Percentiles rank a stretch among this genome's conserved stretches.
Evolutionary conservation across 2,888 invertebrate genomes (phyloP).

Genomic region (Orgyia antiqua): DNA sequence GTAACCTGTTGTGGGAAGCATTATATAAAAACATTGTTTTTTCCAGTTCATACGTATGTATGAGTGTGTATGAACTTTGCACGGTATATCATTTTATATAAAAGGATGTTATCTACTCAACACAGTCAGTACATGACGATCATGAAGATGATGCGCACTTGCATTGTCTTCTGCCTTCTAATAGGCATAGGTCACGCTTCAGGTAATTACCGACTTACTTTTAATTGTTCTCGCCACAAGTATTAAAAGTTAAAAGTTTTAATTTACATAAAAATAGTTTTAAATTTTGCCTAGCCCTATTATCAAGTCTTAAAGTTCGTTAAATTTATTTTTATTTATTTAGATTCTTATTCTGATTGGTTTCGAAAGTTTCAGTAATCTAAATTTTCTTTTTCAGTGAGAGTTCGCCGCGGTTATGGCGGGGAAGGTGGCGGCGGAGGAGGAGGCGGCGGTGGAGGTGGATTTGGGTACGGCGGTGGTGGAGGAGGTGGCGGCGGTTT

Average conservation of each 20-base stretch:
- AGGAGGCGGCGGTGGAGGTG: slow-evolving; percentile 32
- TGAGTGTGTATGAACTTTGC: slow-evolving; percentile 42
- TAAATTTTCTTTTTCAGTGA: too few species aligned
- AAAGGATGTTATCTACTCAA: slow-evolving; percentile 45
- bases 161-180: slow-evolving; percentile 35
- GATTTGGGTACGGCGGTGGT: slow-evolving; percentile 29
- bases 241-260: too few species aligned
- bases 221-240: too few species aligned
- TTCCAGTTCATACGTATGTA: slow-evolving; percentile 38
- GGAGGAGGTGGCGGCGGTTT: slow-evolving; percentile 33
- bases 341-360: too few species aligned
- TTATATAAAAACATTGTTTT: slow-evolving; percentile 41
- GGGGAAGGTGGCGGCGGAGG: slow-evolving; percentile 34
- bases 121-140: slow-evolving; percentile 40
- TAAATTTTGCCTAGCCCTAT: too few species aligned
- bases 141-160: slow-evolving; percentile 47
- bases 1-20: slow-evolving; percentile 28
- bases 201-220: slow-evolving; percentile 30
- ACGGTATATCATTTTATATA: slow-evolving; percentile 53
- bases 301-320: too few species aligned
- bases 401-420: slow-evolving; percentile 47
- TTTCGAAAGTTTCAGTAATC: too few species aligned
- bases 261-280: too few species aligned
- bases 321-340: too few species aligned
- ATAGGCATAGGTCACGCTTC: slow-evolving; percentile 32